Conservation (phyloP, 2,888 invertebrate species). For the Ligdia adustata region DNA sequence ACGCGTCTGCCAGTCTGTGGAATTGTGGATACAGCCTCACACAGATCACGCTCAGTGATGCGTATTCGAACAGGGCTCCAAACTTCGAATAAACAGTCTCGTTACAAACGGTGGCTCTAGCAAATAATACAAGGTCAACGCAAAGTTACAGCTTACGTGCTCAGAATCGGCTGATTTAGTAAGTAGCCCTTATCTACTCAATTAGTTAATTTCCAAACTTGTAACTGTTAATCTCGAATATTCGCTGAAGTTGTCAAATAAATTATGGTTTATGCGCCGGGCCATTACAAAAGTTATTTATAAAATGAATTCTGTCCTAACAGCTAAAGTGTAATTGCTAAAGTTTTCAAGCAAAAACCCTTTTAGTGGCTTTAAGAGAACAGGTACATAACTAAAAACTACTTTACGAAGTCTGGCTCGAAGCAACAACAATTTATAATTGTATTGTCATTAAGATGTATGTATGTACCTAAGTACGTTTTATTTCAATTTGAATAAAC, state of each 20-base stretch:
- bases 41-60: conserved; percentile 5
- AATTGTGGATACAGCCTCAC: background rate
- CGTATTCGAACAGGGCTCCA: background rate
- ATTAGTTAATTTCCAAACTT: conserved; percentile 19
- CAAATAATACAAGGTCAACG: background rate
- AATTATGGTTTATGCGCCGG: conserved; percentile 20
- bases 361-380: conserved; percentile 40
- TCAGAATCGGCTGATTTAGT: conserved; percentile 3
- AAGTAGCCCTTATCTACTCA: conserved; percentile 10
- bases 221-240: conserved; percentile 17
- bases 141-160: conserved; percentile 4
- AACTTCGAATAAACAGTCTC: background rate
- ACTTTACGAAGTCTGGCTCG: conserved; percentile 28
- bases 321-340: conserved; percentile 43
- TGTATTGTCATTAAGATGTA: too few species aligned
- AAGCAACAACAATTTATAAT: conserved; percentile 24
- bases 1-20: conserved; percentile 5
- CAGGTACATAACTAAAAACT: conserved; percentile 33
- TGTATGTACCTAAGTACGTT: too few species aligned
- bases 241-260: conserved; percentile 20
- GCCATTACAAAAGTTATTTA: conserved; percentile 29
- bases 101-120: background rate
- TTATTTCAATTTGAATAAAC: too few species aligned
- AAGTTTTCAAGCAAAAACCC: conserved; percentile 44
- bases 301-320: conserved; percentile 33